Evolutionary conservation across 30 jellyfish, hydroid and myxozoan species (phyloP), one percentile per base, ranked within the genome.

Genomic region (Catostylus mosaicus): DNA sequence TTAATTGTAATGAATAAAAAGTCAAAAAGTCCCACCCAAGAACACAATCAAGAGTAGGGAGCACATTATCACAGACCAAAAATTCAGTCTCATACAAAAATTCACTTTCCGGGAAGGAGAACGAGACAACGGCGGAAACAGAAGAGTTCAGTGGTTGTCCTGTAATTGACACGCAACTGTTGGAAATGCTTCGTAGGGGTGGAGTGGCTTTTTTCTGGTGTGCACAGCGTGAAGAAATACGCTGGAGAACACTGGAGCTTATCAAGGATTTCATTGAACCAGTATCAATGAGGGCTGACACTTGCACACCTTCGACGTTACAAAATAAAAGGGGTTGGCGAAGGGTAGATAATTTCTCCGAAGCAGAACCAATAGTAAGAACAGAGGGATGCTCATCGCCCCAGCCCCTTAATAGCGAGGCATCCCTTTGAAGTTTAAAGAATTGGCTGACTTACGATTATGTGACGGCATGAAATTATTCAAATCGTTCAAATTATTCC

Each of bases 11-110:
- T 1, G 37, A 31, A 54, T 75, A 47, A 30, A 50, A 26, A 37
- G 87, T 75, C 57, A 75, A 43, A 60, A 75, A 30, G 34, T 51
- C 87, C 76, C 87, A 75, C n/a, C 87, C 87, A 45, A 75, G 67
- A 71, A 75, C 69, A 35, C 87, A 75, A 59, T 75, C 54, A 32
- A 75, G 76, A 54, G 76, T 63, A 18, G 77, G 75, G 20, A 51
- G 54, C 57, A 75, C 14, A 64, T 75, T 75, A 30, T 63, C 68
- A 46, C 77, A 75, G 33, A 75, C 87, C 34, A 52, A 43, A 48
- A 75, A 75, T 32, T 54, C 69, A 35, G 60, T 64, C 14, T 43
- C 20, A 75, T 75, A 75, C 60, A 34, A 19, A 65, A 65, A 65
- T 26, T 65, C 77, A 70, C 60, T 37, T n/a, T 51, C 29, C 36